These are phyloP conservation scores for Danaus plexippus DNA, from an alignment of 1,140 invertebrate species.

Conservation along the genomic window DNA sequence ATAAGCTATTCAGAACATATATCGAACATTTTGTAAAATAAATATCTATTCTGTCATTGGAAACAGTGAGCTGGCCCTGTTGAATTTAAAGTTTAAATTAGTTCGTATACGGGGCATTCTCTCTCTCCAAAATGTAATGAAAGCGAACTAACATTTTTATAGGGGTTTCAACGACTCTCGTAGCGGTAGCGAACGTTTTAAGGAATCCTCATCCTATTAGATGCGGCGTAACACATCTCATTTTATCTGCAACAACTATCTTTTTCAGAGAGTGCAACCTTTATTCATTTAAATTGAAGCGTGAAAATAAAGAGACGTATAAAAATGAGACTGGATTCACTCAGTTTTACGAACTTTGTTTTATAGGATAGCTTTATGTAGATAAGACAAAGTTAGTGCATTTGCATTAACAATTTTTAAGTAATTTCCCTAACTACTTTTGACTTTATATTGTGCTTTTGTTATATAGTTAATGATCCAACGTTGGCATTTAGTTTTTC, in stretches of 20 bases:
- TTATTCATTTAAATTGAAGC: conserved; percentile 39
- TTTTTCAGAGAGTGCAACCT: conserved; percentile 40
- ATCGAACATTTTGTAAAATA: conserved; percentile 53
- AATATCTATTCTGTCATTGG: conserved; percentile 18
- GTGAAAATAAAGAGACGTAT: conserved; percentile 15
- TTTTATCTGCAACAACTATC: conserved; percentile 60
- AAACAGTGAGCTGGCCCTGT: conserved; percentile 26
- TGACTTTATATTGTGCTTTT: too few species aligned
- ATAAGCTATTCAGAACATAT: conserved; percentile 46
- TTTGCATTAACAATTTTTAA: too few species aligned
- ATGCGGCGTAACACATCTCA: conserved; percentile 57
- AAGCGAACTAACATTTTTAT: conserved; percentile 70
- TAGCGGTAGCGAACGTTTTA: conserved; percentile 59
- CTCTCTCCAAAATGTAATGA: conserved; percentile 61
- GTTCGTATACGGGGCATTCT: conserved; percentile 19
- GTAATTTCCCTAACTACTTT: too few species aligned
- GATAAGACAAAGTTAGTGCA: too few species aligned
- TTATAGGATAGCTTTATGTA: too few species aligned
- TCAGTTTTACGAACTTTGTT: too few species aligned
- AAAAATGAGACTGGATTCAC: too few species aligned
- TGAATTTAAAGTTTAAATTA: conserved; percentile 29
- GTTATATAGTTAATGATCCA: too few species aligned
- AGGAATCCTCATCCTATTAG: conserved; percentile 67
- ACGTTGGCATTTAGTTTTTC: neutral
- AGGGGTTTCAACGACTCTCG: conserved; percentile 64